Evolutionary conservation across 1,140 invertebrate species (phyloP).

Genomic region (Drosophila suzukii): DNA sequence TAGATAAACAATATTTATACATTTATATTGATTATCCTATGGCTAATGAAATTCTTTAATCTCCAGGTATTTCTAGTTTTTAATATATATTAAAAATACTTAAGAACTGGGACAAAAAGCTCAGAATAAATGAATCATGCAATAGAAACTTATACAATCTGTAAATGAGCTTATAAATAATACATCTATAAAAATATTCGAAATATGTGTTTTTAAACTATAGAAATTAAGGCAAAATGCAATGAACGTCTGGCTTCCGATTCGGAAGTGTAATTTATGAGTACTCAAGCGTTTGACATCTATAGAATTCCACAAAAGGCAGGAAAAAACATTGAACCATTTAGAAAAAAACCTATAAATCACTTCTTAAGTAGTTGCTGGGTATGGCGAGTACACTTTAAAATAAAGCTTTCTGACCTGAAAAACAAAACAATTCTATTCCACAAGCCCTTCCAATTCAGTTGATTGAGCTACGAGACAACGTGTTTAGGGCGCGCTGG

Average conservation of each 20-base stretch:
- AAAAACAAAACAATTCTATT: not conserved
- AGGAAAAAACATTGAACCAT: not conserved
- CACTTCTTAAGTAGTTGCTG: not conserved
- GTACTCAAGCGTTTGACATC: not conserved
- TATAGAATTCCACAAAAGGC: not conserved
- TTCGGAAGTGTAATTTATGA: constrained; percentile 4
- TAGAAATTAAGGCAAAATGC: not conserved
- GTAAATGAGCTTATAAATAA: not conserved
- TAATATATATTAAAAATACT: no score
- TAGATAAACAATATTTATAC: no score
- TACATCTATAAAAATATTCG: not conserved
- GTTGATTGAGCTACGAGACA: not conserved
- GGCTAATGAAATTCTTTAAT: no score
- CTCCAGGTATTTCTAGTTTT: no score
- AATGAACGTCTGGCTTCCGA: not conserved
- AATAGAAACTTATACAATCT: not conserved
- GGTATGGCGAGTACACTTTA: not conserved
- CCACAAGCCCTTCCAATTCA: constrained; percentile 17
- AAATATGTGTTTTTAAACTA: not conserved
- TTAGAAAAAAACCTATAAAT: constrained; percentile 1
- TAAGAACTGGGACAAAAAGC: no score
- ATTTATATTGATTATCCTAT: no score
- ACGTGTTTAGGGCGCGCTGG: constrained; percentile 24
- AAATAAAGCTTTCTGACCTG: not conserved
- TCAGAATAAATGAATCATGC: no score